These are phyloP conservation scores for Zosterops lateralis DNA, from an alignment of 2,113 vertebrate genomes.

Conservation along the genomic window DNA sequence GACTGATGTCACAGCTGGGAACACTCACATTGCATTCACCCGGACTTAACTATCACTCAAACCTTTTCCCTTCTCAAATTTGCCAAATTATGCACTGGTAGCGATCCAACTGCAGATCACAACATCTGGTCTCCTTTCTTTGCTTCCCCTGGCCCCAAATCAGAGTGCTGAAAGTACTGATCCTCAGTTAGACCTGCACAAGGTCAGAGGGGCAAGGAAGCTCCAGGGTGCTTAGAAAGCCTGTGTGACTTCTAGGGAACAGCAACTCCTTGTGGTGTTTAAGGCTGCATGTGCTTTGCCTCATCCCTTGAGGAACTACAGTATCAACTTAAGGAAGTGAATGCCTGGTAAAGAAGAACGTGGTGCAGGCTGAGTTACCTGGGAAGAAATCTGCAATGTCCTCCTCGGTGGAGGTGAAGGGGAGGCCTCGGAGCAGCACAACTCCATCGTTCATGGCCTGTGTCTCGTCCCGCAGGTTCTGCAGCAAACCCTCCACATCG, in stretches of 20 bases:
- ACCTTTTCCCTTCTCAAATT: not conserved
- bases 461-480: slow-evolving; percentile 63
- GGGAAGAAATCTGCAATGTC: slow-evolving; percentile 86
- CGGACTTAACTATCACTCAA: not conserved
- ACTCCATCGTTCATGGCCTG: slow-evolving; percentile 67
- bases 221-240: not conserved
- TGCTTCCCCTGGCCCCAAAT: no score
- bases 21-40: fast-evolving
- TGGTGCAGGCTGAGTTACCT: slow-evolving; percentile 64
- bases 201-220: not conserved
- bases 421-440: slow-evolving; percentile 86
- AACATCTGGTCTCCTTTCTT: not conserved
- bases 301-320: not conserved
- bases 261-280: fast-evolving
- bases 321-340: not conserved
- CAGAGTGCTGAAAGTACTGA: not conserved
- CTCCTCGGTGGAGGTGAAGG: slow-evolving; percentile 79
- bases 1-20: fast-evolving
- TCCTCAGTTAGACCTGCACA: not conserved
- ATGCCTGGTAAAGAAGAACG: not conserved
- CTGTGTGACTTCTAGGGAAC: not conserved
- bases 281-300: fast-evolving
- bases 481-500: slow-evolving; percentile 83
- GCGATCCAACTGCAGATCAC: fast-evolving
- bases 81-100: not conserved